These are phyloP conservation scores for Bursaphelenchus mucronatus DNA, from an alignment of 1,140 invertebrate genomes.

Conservation along the genomic window DNA sequence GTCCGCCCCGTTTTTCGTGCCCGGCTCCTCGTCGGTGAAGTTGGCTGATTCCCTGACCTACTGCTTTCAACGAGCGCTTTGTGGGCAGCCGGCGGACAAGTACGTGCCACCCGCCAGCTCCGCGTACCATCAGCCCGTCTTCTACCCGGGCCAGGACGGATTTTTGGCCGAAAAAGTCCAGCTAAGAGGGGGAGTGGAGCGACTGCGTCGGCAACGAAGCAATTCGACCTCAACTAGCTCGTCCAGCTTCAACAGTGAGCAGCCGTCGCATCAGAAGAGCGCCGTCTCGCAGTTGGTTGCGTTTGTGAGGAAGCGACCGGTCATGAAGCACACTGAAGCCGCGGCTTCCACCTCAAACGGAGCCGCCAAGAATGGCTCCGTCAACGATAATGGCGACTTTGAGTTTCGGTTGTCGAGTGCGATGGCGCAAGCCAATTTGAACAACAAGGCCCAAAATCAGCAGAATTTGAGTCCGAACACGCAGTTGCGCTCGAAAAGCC, in stretches of 20 bases:
- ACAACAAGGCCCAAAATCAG: background rate
- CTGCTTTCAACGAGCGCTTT: slow-evolving; percentile 15
- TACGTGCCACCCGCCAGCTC: background rate
- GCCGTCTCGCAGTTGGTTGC: background rate
- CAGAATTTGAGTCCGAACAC: slow-evolving; percentile 12
- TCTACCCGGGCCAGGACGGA: slow-evolving; percentile 1
- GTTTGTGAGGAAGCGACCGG: background rate
- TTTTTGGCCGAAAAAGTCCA: slow-evolving; percentile 6
- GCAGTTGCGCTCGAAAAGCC: slow-evolving; percentile 46
- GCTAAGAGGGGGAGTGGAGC: background rate
- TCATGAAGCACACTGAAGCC: slow-evolving; percentile 6
- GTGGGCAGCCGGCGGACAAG: background rate
- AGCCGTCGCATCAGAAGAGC: too few species aligned
- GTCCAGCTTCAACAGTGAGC: background rate
- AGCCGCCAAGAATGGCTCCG: slow-evolving; percentile 3
- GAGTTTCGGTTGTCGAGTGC: slow-evolving; percentile 37
- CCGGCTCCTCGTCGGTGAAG: slow-evolving; percentile 12
- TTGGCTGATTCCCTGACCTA: slow-evolving; percentile 4
- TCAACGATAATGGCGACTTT: slow-evolving; percentile 17
- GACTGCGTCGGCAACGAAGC: background rate
- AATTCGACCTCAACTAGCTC: background rate
- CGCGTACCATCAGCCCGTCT: background rate
- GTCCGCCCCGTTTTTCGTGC: slow-evolving; percentile 3
- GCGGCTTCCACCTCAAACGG: slow-evolving; percentile 21
- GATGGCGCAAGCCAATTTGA: background rate